Evolutionary conservation across 2,888 invertebrate genomes (phyloP).

Genomic region (Schrankia costaestrigalis): DNA sequence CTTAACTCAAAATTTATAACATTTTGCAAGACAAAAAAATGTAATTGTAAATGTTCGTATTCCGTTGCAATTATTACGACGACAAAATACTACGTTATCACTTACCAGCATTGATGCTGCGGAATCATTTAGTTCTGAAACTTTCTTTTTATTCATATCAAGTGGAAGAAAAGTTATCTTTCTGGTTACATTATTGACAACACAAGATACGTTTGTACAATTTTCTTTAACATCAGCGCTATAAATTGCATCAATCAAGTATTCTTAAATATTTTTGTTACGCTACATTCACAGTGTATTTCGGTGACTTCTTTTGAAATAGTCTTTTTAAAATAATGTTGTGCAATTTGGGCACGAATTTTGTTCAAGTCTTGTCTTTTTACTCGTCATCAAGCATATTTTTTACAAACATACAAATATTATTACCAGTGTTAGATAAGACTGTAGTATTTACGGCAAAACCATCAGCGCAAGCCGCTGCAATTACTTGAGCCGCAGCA

Average conservation of each 20-base stretch:
- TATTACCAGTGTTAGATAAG: background rate
- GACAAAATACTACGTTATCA: too few relatives aligned
- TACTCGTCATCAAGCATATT: background rate
- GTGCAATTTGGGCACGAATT: background rate
- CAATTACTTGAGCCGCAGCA: constrained; percentile 1
- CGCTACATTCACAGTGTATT: constrained; percentile 1
- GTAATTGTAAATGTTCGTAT: too few relatives aligned
- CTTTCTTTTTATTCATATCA: background rate
- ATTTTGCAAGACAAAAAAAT: too few relatives aligned
- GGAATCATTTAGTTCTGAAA: too few relatives aligned
- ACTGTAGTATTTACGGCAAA: background rate
- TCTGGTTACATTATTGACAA: background rate
- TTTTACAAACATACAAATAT: constrained; percentile 1
- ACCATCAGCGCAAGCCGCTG: background rate
- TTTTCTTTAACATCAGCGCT: constrained; percentile 1
- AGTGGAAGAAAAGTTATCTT: background rate
- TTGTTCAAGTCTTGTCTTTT: background rate
- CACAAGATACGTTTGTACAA: constrained; percentile 1
- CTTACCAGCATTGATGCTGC: too few relatives aligned
- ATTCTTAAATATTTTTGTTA: background rate
- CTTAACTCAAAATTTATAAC: too few relatives aligned
- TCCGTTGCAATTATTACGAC: too few relatives aligned
- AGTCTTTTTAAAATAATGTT: too few relatives aligned
- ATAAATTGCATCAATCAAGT: constrained; percentile 1
- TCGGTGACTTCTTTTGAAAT: constrained; percentile 1